A percentile compares a stretch with the other conserved stretches of the same genome.
Evolutionary conservation across 2,113 vertebrate genomes (phyloP).

Genomic region (Pipa parva): DNA sequence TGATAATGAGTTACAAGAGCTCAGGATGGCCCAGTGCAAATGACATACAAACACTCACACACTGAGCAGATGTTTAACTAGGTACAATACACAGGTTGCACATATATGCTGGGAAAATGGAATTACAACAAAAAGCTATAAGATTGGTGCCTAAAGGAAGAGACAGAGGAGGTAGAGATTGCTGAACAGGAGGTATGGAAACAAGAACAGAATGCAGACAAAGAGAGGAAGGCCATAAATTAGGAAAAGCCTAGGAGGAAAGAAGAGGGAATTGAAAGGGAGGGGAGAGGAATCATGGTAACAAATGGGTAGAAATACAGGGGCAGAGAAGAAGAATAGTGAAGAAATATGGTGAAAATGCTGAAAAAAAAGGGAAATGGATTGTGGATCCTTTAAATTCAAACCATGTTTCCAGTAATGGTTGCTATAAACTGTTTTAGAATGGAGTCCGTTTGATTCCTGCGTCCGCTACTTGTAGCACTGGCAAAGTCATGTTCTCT

Average conservation of each 20-base stretch:
- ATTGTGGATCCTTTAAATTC: no score
- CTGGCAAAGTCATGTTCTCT: no score
- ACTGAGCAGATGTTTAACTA: conserved; percentile 19
- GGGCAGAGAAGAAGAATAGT: not conserved
- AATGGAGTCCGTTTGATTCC: no score
- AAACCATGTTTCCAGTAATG: no score
- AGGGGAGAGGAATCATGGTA: no score
- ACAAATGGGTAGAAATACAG: not conserved
- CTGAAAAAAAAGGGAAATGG: no score
- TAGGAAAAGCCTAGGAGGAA: not conserved
- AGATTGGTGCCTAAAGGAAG: conserved; percentile 5
- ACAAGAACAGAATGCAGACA: not conserved
- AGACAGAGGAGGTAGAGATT: not conserved
- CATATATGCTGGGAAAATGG: not conserved
- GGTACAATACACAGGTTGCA: conserved; percentile 16
- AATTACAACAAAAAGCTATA: conserved; percentile 13
- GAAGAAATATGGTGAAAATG: no score
- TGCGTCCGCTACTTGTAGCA: no score
- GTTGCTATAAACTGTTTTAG: no score
- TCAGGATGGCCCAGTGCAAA: not conserved
- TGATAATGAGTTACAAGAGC: no score
- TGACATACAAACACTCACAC: not conserved
- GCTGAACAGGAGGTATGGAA: not conserved
- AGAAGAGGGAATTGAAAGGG: not conserved
- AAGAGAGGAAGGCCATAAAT: not conserved